These are phyloP conservation scores for Rhinogobio ventralis DNA, from an alignment of 2,797 vertebrate genomes.

Conservation along the genomic window DNA sequence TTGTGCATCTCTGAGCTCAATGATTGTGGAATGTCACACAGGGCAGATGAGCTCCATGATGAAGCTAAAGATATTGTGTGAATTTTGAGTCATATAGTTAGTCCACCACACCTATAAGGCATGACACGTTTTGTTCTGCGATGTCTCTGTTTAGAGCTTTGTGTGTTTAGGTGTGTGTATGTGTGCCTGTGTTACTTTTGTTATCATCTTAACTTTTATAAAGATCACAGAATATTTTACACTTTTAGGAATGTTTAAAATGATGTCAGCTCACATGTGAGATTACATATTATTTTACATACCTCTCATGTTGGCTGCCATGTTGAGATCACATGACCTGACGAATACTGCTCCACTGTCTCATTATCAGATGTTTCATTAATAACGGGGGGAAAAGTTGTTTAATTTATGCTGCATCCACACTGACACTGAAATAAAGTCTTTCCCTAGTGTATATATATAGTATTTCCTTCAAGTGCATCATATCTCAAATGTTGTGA, in stretches of 20 bases:
- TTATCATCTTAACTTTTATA: not conserved
- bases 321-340: not conserved
- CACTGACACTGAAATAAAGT: not conserved
- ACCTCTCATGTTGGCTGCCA: not conserved
- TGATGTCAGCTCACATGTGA: not conserved
- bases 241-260: not conserved
- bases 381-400: not conserved
- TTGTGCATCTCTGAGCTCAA: slow-evolving; percentile 17
- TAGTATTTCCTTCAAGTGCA: not conserved
- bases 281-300: not conserved
- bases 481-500: not conserved
- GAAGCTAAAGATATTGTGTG: slow-evolving; percentile 39
- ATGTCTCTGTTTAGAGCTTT: slow-evolving; percentile 23
- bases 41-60: slow-evolving; percentile 25
- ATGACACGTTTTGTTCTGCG: not conserved
- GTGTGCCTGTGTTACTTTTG: not conserved
- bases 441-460: not conserved
- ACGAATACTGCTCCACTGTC: not conserved
- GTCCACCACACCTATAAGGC: slow-evolving; percentile 35
- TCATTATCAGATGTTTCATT: not conserved
- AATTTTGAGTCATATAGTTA: slow-evolving; percentile 36
- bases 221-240: not conserved
- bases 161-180: slow-evolving; percentile 31
- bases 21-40: slow-evolving; percentile 45
- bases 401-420: not conserved